Base-by-base conservation (phyloP, 2,113 vertebrate genomes). In the Xerus inauris region DNA sequence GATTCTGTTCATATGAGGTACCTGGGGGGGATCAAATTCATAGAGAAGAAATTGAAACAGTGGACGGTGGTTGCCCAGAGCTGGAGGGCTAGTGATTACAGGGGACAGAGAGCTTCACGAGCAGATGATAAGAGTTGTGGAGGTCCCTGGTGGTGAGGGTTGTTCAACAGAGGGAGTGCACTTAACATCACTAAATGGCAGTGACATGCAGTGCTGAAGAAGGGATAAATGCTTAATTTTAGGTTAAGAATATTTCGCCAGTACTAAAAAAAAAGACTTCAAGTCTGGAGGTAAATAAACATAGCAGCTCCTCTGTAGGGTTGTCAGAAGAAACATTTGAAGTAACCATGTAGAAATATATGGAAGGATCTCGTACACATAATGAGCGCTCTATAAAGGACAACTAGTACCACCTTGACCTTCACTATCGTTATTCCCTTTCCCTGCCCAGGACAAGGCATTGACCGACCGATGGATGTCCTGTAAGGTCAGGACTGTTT, bases 181-280 rank as follows among this genome's bases (percentile, higher is more conserved):
- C 14, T 65, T 71, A 80, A 59, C 54, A 42, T 32, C 22, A 11
- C 13, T 51, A 32, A 77, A 35, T 9, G n/a, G 4, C 2, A 22
- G n/a, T n/a, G n/a, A n/a, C n/a, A n/a, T n/a, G n/a, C n/a, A n/a
- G n/a, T 6, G 59, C 28, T 71, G 40, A 42, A 81, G 49, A 71
- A 62, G n/a, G 71, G 24, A 62, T 69, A 59, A 82, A 51, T n/a
- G 35, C 9, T 59, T 64, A 32, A 71, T 95, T 95, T 92, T 86
- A 71, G 45, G 10, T 67, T 45, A 64, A 62, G 16, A 7, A 30
- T 79, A 20, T 59, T 59, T 59, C 26, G 57, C 6, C 22, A 79
- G 30, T 35, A 87, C 79, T 84, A 13, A 3, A 32, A 30, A 26
- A 62, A 59, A 69, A 69, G 89, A 54, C 7, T 22, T 62, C 75